A percentile compares a stretch with the other conserved stretches of the same genome.
Evolutionary conservation across 1,140 invertebrate species (phyloP).

Genomic region (Phortica variegata): DNA sequence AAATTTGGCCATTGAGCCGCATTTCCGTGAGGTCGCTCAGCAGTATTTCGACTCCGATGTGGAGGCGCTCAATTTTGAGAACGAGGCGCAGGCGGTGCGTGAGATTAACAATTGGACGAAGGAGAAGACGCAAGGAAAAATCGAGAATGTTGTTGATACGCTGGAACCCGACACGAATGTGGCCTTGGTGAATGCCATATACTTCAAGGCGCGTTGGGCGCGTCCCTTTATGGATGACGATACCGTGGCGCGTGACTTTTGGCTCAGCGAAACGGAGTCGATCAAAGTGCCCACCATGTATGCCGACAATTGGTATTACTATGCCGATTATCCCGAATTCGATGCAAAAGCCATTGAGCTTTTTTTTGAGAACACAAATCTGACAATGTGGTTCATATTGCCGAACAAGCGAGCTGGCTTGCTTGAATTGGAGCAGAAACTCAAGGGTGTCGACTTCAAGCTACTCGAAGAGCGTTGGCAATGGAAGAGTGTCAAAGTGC

Average conservation of each 20-base stretch:
- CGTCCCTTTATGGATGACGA: slow-evolving; percentile 60
- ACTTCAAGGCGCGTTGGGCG: slow-evolving; percentile 73
- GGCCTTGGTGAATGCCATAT: slow-evolving; percentile 69
- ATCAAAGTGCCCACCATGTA: slow-evolving; percentile 64
- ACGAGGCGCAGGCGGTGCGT: slow-evolving; percentile 55
- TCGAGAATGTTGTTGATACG: slow-evolving; percentile 62
- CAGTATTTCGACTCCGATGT: slow-evolving; percentile 57
- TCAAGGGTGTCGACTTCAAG: slow-evolving; percentile 56
- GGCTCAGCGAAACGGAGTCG: slow-evolving; percentile 53
- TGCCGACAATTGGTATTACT: slow-evolving; percentile 59
- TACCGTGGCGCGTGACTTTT: slow-evolving; percentile 62
- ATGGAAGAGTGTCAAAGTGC: slow-evolving; percentile 57
- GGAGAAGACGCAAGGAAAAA: slow-evolving; percentile 65
- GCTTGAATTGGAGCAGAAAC: slow-evolving; percentile 57
- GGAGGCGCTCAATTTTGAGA: slow-evolving; percentile 60
- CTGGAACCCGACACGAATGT: slow-evolving; percentile 57
- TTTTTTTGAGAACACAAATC: slow-evolving; percentile 62
- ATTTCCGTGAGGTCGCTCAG: slow-evolving; percentile 40
- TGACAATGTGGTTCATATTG: slow-evolving; percentile 66
- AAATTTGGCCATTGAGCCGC: slow-evolving; percentile 33
- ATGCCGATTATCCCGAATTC: slow-evolving; percentile 58
- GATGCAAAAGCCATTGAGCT: slow-evolving; percentile 61
- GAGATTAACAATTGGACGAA: slow-evolving; percentile 68
- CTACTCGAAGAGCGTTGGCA: slow-evolving; percentile 55
- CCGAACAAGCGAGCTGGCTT: slow-evolving; percentile 65